Percentiles rank a stretch among this genome's conserved stretches.
Evolutionary conservation across 2,888 invertebrate species (phyloP).

Genomic region (Amblyjoppa proteus): DNA sequence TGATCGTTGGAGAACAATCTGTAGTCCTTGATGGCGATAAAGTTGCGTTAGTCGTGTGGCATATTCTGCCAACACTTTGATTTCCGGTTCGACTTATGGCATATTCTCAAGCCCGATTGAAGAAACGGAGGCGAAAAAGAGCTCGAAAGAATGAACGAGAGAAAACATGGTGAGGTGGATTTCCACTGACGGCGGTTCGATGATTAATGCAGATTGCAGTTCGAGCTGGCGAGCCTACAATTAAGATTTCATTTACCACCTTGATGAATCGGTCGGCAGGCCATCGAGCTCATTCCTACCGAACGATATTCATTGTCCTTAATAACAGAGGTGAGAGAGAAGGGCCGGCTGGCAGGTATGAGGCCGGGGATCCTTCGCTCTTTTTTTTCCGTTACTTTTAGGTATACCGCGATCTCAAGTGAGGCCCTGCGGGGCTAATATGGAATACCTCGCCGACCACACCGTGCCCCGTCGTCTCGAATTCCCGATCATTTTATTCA

Average conservation of each 20-base stretch:
- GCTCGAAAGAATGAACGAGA: conserved; percentile 26
- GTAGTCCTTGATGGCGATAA: background rate
- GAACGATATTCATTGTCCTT: conserved; percentile 77
- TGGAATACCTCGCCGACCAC: conserved; percentile 46
- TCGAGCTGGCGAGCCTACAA: conserved; percentile 74
- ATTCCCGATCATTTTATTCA: conserved; percentile 66
- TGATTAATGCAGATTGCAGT: conserved; percentile 79
- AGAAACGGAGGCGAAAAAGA: conserved; percentile 13
- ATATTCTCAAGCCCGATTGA: background rate
- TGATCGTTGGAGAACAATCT: too few species aligned
- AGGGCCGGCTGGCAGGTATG: conserved; percentile 61
- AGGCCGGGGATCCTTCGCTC: conserved; percentile 38
- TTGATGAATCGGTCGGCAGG: conserved; percentile 72
- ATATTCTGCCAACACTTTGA: background rate
- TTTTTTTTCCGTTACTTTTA: conserved; percentile 36
- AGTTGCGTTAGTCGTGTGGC: background rate
- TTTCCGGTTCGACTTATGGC: background rate
- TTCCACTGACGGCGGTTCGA: conserved; percentile 20
- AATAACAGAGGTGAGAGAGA: conserved; percentile 74
- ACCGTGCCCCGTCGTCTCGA: conserved; percentile 46
- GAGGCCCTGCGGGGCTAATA: conserved; percentile 46
- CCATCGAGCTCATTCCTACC: conserved; percentile 60
- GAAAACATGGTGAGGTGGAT: conserved; percentile 37
- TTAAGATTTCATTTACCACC: conserved; percentile 79
- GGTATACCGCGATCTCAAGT: conserved; percentile 43